These are phyloP conservation scores for Tetranychus urticae DNA, from an alignment of 1,140 invertebrate genomes.

Conservation along the genomic window DNA sequence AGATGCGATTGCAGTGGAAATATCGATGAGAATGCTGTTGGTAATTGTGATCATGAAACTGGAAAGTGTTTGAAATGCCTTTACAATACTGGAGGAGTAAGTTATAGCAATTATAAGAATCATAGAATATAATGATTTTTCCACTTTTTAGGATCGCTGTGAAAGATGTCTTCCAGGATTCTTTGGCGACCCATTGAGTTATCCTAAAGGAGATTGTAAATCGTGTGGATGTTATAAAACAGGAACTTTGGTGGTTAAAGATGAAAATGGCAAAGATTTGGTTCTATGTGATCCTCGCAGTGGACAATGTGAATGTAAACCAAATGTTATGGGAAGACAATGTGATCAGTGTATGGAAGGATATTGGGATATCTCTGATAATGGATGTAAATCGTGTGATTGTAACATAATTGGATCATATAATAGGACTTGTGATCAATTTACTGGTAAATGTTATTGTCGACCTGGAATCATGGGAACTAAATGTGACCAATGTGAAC, in stretches of 20 bases:
- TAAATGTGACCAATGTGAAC: conserved; percentile 56
- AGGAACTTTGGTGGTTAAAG: background rate
- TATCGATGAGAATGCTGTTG: conserved; percentile 38
- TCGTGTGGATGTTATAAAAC: conserved; percentile 5
- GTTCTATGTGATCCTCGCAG: conserved; percentile 46
- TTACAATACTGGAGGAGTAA: conserved; percentile 66
- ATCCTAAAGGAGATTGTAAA: conserved; percentile 69
- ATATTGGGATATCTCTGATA: conserved; percentile 24
- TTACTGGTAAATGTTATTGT: conserved; percentile 52
- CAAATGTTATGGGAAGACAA: conserved; percentile 48
- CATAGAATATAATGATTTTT: no score
- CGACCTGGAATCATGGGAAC: conserved; percentile 55
- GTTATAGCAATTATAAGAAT: conserved; percentile 8
- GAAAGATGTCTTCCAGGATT: conserved; percentile 70
- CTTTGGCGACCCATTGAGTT: conserved; percentile 59
- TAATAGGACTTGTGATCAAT: conserved; percentile 52
- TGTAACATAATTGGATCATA: conserved; percentile 62
- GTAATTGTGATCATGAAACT: conserved; percentile 66
- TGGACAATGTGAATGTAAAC: conserved; percentile 68
- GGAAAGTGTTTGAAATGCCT: conserved; percentile 93
- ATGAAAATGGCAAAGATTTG: background rate
- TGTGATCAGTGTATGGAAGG: conserved; percentile 57
- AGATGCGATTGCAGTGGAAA: conserved; percentile 84
- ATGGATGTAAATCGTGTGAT: conserved; percentile 43
- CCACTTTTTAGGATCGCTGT: conserved; percentile 22